Conservation (phyloP, 1,140 invertebrate genomes). For the Coenobita brevimanus region DNA sequence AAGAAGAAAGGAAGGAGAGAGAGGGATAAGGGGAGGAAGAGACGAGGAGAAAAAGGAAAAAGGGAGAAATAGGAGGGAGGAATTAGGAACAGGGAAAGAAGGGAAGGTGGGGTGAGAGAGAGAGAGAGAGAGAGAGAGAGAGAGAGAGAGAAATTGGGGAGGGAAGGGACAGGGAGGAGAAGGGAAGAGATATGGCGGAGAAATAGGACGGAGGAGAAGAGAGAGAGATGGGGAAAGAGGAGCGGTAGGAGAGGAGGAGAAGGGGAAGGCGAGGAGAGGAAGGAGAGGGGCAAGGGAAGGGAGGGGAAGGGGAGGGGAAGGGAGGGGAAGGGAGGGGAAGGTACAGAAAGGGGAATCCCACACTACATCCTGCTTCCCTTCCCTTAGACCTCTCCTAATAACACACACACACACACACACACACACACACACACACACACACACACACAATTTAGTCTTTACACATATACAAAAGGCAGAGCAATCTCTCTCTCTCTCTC, state of each 20-base stretch:
- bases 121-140: neutral
- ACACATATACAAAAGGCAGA: no score
- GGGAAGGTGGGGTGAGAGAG: neutral
- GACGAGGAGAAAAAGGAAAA: neutral
- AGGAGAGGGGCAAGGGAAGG: neutral
- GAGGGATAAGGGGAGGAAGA: slow-evolving; percentile 11
- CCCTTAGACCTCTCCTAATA: no score
- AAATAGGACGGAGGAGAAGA: neutral
- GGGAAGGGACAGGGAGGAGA: neutral
- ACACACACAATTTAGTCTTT: no score
- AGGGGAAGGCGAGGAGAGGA: no score
- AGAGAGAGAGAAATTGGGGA: no score
- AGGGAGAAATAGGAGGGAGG: neutral
- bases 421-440: no score
- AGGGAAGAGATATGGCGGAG: neutral
- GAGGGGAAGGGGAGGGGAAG: neutral
- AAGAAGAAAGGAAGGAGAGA: slow-evolving; percentile 8
- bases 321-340: neutral
- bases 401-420: no score
- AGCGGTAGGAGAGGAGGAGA: neutral
- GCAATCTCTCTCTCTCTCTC: no score
- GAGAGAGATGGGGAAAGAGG: neutral
- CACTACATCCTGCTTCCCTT: no score
- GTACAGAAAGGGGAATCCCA: no score
- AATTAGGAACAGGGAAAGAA: neutral